Conservation (phyloP, 2,113 vertebrate species). For the Lonchura striata region DNA sequence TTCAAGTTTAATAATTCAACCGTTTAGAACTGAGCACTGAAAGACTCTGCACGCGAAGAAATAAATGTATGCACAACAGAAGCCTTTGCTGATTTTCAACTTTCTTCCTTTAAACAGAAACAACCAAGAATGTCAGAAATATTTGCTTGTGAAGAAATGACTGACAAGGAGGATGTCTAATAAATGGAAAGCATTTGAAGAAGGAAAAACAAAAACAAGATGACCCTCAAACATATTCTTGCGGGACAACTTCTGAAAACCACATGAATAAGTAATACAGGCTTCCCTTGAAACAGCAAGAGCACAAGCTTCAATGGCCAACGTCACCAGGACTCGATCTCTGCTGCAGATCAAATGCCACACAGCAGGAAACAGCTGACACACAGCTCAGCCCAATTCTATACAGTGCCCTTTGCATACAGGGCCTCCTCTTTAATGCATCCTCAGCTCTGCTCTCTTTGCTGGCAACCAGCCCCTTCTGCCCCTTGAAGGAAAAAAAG, state of each 20-base stretch:
- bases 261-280: constrained; percentile 25
- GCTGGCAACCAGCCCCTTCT: neutral
- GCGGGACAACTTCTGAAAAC: neutral
- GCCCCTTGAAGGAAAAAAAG: neutral
- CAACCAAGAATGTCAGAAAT: neutral
- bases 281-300: constrained; percentile 22
- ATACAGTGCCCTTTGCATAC: neutral
- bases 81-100: neutral
- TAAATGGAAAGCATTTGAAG: neutral
- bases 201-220: constrained; percentile 9
- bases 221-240: neutral
- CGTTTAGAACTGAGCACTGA: neutral
- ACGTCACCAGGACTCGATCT: neutral
- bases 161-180: neutral
- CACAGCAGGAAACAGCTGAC: constrained; percentile 54
- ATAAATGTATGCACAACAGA: neutral
- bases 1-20: constrained; percentile 60
- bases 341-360: constrained; percentile 44
- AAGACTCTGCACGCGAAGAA: constrained; percentile 24
- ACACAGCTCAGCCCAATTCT: neutral
- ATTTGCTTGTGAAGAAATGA: neutral
- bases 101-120: neutral
- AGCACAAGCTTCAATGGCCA: neutral
- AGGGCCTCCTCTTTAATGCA: neutral
- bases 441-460: neutral